phyloP scores from a whole-genome alignment of 2,888 invertebrate species.

The Drosophila paramelanica region DNA sequence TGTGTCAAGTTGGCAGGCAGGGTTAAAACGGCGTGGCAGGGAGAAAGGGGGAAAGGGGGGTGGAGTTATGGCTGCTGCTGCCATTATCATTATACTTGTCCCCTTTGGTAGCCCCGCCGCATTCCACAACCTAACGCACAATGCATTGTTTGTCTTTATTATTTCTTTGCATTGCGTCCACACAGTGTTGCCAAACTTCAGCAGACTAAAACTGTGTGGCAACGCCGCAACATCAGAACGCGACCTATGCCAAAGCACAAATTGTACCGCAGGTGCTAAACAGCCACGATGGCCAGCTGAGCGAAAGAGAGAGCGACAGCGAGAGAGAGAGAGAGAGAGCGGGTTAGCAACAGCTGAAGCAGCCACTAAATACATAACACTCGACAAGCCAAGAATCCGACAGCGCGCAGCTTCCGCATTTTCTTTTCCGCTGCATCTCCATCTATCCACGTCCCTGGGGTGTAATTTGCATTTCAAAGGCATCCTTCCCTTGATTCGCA shows the following conservation, averaged over 20 bases:
- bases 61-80: constrained; percentile 34
- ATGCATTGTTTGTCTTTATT: constrained; percentile 76
- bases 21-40: not conserved
- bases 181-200: constrained; percentile 70
- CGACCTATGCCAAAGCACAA: constrained; percentile 72
- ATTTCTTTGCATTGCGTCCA: constrained; percentile 47
- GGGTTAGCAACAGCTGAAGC: constrained; percentile 28
- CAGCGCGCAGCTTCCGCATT: constrained; percentile 73
- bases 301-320: constrained; percentile 1
- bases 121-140: constrained; percentile 40
- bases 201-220: constrained; percentile 40
- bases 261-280: constrained; percentile 54
- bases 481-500: constrained; percentile 40
- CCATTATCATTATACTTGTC: constrained; percentile 72
- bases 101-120: constrained; percentile 15
- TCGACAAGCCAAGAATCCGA: constrained; percentile 77
- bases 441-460: constrained; percentile 35
- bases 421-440: constrained; percentile 55
- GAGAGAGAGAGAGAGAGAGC: not conserved
- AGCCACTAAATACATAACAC: constrained; percentile 80
- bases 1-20: constrained; percentile 67
- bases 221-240: constrained; percentile 46
- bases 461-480: constrained; percentile 81
- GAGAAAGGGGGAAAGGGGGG: not conserved
- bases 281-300: not conserved